A percentile compares a stretch with the other conserved stretches of the same genome.
Evolutionary conservation across 37 sponge, comb jelly and placozoan species (phyloP).

Genomic region (Halisarca cf. caerulea): DNA sequence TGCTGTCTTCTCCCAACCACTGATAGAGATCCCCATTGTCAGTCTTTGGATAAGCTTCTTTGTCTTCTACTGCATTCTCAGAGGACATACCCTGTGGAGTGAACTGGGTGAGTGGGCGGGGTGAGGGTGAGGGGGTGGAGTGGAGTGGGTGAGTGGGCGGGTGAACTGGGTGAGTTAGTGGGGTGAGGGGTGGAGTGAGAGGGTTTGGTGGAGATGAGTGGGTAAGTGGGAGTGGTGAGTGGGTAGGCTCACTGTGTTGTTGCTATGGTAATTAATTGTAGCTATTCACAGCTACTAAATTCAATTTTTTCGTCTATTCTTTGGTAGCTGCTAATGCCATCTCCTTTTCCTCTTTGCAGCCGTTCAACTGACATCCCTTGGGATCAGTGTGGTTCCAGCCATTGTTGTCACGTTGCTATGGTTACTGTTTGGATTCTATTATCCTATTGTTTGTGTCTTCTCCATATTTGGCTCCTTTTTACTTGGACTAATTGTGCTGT

Average conservation of each 20-base stretch:
- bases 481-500: conserved; percentile 34
- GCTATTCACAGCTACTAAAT: no score
- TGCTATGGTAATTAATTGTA: no score
- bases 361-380: background rate
- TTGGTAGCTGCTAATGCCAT: no score
- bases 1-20: background rate
- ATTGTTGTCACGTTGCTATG: background rate
- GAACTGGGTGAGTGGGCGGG: conserved; percentile 10
- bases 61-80: background rate
- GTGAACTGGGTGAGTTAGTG: no score
- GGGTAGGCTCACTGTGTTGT: no score
- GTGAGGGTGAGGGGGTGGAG: no score
- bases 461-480: conserved; percentile 12
- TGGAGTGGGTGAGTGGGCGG: no score
- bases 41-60: background rate
- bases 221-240: no score
- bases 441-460: background rate
- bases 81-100: background rate
- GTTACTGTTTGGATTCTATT: background rate
- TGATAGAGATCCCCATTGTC: background rate
- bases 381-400: background rate
- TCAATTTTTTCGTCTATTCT: no score
- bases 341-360: no score
- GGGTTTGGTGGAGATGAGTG: no score
- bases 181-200: no score